Base-by-base conservation (phyloP, 2,888 invertebrate genomes). In the Mimas tiliae region DNA sequence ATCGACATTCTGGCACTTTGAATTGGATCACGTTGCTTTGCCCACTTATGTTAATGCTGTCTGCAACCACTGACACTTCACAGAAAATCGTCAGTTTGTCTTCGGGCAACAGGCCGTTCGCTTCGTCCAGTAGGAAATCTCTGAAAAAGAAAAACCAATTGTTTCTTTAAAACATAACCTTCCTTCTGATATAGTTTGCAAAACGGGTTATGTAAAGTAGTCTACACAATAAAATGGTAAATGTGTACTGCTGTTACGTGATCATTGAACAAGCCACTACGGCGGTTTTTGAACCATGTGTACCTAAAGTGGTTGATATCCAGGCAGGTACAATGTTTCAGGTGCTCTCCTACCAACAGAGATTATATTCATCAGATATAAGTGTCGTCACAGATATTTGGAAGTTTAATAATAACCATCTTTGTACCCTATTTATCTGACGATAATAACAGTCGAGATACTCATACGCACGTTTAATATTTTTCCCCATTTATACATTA, bases 51-150 rank as follows among this genome's bases (percentile, higher is more conserved):
- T 99, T 99, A 83, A 99, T 98, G 93, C 99, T 99, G 94, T 99
- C 99, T 68, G 99, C 99, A 63, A 99, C 99, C 55, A 99, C 99
- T 67, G 94, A 94, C 91, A 97, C 99, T 95, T 99, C 99, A 94
- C 99, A 99, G 95, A 99, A 99, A 95, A 99, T 99, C 88, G 99
- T 99, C 89, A 99, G 95, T 94, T 99, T 99, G 91, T 99, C 99
- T 90, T 99, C 99, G 19, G 99, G 99, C 81, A 99, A 94, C 62
- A 99, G 95, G 78, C 99, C 99, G 89, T 99, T 99, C 69, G 98
- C 98, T 94, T 99, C 99, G 90, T 99, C 99, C 89, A 99, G 94
- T 72, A 99, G 95, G 93, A 99, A 99, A 94, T 99, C 99, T 93
- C 99, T 93, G 91, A 69, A 91, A 93, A 65, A 64, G 63, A 58